Conservation (phyloP, 1,140 invertebrate genomes). For the Zophobas morio region DNA sequence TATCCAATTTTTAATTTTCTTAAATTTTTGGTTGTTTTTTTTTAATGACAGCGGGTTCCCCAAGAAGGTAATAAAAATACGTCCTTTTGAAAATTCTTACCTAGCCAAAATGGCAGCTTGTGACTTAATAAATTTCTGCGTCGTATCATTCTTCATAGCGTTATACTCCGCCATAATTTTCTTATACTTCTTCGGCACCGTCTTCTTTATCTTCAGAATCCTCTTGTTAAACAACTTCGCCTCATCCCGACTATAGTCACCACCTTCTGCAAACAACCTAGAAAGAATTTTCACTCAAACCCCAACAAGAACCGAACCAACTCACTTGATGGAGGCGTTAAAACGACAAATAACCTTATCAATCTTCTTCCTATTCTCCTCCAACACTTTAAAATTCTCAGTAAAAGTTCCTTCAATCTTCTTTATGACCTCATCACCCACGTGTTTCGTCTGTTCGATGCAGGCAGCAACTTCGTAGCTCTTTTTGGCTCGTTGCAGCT, state of each 20-base stretch:
- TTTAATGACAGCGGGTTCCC: too few species aligned
- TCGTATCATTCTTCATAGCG: neutral
- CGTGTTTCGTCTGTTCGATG: slow-evolving; percentile 1
- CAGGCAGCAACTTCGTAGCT: neutral
- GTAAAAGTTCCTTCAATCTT: slow-evolving; percentile 22
- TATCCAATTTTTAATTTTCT: too few species aligned
- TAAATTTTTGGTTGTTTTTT: too few species aligned
- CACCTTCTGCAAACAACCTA: slow-evolving; percentile 53
- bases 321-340: slow-evolving; percentile 1
- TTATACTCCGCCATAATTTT: neutral
- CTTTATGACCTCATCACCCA: neutral
- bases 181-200: slow-evolving; percentile 31
- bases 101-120: slow-evolving; percentile 2
- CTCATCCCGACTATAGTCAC: slow-evolving; percentile 51
- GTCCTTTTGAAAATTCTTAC: neutral
- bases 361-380: slow-evolving; percentile 39
- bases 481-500: slow-evolving; percentile 3
- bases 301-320: slow-evolving; percentile 15
- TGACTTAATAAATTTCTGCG: neutral
- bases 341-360: slow-evolving; percentile 24
- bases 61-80: too few species aligned
- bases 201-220: slow-evolving; percentile 44
- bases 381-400: slow-evolving; percentile 15
- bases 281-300: slow-evolving; percentile 20
- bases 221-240: slow-evolving; percentile 42